A percentile compares a stretch with the other conserved stretches of the same genome.
Evolutionary conservation across 2,888 invertebrate genomes (phyloP).

Genomic region (Arge pagana): DNA sequence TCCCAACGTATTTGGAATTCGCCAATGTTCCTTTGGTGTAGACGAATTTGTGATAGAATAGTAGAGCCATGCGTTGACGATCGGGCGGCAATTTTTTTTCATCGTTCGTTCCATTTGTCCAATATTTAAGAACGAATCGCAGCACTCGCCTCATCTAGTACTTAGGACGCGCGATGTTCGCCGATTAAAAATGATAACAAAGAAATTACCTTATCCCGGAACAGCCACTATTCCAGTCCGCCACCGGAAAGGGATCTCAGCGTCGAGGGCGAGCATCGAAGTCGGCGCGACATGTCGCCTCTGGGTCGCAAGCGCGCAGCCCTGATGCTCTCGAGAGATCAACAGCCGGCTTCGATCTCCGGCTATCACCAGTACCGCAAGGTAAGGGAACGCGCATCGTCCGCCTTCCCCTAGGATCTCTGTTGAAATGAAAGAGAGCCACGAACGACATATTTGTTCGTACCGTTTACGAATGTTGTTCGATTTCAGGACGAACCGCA

Average conservation of each 20-base stretch:
- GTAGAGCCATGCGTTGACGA: no score
- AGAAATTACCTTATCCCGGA: slow-evolving; percentile 34
- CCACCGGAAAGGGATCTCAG: slow-evolving; percentile 61
- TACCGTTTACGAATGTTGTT: no score
- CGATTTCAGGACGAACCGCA: slow-evolving; percentile 59
- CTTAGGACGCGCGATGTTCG: slow-evolving; percentile 40
- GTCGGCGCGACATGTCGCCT: slow-evolving; percentile 84
- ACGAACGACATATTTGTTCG: slow-evolving; percentile 15
- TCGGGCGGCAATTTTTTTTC: no score
- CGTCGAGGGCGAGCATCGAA: slow-evolving; percentile 70
- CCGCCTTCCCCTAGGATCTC: no score
- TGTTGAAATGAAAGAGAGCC: no score
- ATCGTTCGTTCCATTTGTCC: slow-evolving; percentile 1
- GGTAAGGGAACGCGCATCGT: no score
- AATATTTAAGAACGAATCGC: slow-evolving; percentile 32
- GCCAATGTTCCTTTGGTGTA: no score
- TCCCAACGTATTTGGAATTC: no score
- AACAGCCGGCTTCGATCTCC: slow-evolving; percentile 52
- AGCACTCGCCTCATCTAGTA: slow-evolving; percentile 42
- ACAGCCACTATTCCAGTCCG: slow-evolving; percentile 58
- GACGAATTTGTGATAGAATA: no score
- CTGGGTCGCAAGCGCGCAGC: slow-evolving; percentile 73
- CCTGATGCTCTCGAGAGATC: slow-evolving; percentile 68
- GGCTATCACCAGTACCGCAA: slow-evolving; percentile 54
- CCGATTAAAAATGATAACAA: slow-evolving; percentile 38